These are phyloP conservation scores for Halcyon leucocephala DNA, from an alignment of 2,797 vertebrate species.

Conservation along the genomic window DNA sequence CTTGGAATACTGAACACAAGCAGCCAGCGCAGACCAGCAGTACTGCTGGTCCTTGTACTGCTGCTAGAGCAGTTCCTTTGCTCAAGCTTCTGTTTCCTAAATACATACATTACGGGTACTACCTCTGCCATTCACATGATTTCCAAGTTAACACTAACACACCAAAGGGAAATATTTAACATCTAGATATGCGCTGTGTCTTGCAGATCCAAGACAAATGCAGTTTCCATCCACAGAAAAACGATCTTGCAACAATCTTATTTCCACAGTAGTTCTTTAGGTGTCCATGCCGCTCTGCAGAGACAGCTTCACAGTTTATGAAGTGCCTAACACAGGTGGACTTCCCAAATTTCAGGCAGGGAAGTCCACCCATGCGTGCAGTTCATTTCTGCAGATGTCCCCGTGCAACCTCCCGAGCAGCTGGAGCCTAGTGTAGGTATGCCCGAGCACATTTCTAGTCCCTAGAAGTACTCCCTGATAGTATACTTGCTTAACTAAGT, in stretches of 20 bases:
- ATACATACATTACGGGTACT: background rate
- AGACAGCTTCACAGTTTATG: background rate
- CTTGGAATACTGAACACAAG: background rate
- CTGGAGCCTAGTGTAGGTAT: background rate
- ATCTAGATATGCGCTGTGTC: background rate
- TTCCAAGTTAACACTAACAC: background rate
- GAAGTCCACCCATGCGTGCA: background rate
- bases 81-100: background rate
- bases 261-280: background rate
- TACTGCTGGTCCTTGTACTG: too few relatives aligned
- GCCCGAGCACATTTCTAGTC: background rate
- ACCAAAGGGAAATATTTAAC: constrained; percentile 18
- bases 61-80: background rate
- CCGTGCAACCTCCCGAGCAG: background rate
- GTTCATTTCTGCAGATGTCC: background rate
- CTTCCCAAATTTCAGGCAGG: background rate
- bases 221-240: background rate
- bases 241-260: background rate
- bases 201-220: background rate
- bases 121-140: background rate
- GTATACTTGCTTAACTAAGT: background rate
- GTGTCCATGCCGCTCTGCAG: background rate
- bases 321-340: background rate
- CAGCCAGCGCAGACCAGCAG: background rate
- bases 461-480: background rate